Percentiles rank a stretch among this genome's conserved stretches.
phyloP scores from a whole-genome alignment of 2,113 vertebrate genomes.

The Crotalus tigris region DNA sequence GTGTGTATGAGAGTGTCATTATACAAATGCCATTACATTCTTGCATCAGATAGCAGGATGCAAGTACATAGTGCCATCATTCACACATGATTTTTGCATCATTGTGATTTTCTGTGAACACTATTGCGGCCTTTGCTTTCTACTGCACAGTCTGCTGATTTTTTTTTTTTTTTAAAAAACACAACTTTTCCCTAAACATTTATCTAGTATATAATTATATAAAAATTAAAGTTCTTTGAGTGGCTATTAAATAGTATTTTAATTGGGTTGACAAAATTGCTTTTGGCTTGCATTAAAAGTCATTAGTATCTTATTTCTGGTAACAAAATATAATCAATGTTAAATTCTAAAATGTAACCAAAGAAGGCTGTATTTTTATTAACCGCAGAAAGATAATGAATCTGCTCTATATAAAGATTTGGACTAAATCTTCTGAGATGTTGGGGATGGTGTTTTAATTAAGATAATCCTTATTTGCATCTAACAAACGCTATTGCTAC shows the following conservation, averaged over 20 bases:
- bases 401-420: conserved; percentile 71
- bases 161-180: neutral
- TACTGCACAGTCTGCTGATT: conserved; percentile 47
- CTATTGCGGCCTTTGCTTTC: conserved; percentile 29
- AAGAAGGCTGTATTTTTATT: conserved; percentile 77
- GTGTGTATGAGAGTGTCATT: neutral
- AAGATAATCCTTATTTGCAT: conserved; percentile 77
- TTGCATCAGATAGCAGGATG: neutral
- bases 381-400: conserved; percentile 75
- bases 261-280: conserved; percentile 76
- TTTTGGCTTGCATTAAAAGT: conserved; percentile 70
- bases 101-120: neutral
- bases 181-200: conserved; percentile 38
- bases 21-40: neutral
- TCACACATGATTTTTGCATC: neutral
- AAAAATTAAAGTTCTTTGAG: conserved; percentile 69
- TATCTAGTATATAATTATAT: conserved; percentile 49
- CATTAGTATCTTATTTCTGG: conserved; percentile 74
- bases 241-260: conserved; percentile 68
- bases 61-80: neutral
- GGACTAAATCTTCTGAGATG: conserved; percentile 71
- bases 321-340: conserved; percentile 79
- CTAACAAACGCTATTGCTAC: conserved; percentile 69
- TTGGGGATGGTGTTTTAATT: conserved; percentile 74
- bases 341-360: conserved; percentile 72